phyloP scores from a whole-genome alignment of 2,888 invertebrate genomes.

The Melanophora roralis region DNA sequence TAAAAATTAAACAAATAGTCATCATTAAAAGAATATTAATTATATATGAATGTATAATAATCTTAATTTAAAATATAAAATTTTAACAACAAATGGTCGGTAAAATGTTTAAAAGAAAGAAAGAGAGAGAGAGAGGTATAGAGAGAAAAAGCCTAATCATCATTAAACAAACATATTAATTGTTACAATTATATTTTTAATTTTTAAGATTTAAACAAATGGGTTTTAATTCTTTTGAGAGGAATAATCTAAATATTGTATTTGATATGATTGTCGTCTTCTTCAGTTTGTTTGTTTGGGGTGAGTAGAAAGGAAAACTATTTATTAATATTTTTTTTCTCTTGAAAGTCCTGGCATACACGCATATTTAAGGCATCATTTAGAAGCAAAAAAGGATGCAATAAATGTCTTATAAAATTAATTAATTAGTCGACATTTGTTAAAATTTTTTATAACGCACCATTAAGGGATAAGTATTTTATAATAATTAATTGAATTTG shows the following conservation, averaged over 20 bases:
- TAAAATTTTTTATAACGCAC: not conserved
- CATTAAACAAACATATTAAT: constrained; percentile 7
- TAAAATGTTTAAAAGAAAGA: no score
- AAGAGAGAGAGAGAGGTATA: no score
- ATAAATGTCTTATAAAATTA: not conserved
- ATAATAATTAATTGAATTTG: constrained; percentile 1
- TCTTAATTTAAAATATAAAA: no score
- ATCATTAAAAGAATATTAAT: constrained; percentile 6
- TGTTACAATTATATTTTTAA: not conserved
- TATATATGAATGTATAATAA: no score
- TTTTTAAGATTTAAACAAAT: not conserved
- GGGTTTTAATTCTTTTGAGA: not conserved
- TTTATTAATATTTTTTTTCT: not conserved
- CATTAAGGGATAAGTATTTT: not conserved
- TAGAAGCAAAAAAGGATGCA: not conserved
- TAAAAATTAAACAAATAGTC: not conserved
- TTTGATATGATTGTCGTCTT: not conserved
- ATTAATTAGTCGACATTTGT: not conserved
- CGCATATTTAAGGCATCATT: not conserved
- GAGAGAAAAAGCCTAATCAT: no score
- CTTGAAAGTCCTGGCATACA: constrained; percentile 1
- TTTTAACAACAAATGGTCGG: no score
- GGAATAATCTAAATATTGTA: not conserved
- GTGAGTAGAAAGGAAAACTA: not conserved
- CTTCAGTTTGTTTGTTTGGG: not conserved